A percentile compares a stretch with the other conserved stretches of the same genome.
Evolutionary conservation across 2,113 vertebrate species (phyloP).

Genomic region (Oryctolagus cuniculus): mOryCun1.1 NC_091447.1:16419501-16420000

Average conservation of each 20-base stretch:
- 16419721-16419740: background rate
- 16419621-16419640: slow-evolving; percentile 27
- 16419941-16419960: slow-evolving; percentile 46
- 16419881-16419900: background rate
- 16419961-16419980: background rate
- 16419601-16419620: background rate
- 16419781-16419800: background rate
- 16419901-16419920: background rate
- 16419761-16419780: background rate
- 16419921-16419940: slow-evolving; percentile 36
- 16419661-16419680: background rate
- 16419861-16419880: slow-evolving; percentile 12
- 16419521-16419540: background rate
- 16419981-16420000: slow-evolving; percentile 12
- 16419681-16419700: background rate
- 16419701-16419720: background rate
- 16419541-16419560: background rate
- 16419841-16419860: slow-evolving; percentile 8
- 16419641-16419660: background rate
- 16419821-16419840: slow-evolving; percentile 35
- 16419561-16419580: background rate
- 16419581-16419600: background rate
- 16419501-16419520: background rate
- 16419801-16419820: slow-evolving; percentile 19
- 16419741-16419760: slow-evolving; percentile 18